phyloP scores from a whole-genome alignment of 2,113 vertebrate genomes.

The Thalassoma bifasciatum region DNA sequence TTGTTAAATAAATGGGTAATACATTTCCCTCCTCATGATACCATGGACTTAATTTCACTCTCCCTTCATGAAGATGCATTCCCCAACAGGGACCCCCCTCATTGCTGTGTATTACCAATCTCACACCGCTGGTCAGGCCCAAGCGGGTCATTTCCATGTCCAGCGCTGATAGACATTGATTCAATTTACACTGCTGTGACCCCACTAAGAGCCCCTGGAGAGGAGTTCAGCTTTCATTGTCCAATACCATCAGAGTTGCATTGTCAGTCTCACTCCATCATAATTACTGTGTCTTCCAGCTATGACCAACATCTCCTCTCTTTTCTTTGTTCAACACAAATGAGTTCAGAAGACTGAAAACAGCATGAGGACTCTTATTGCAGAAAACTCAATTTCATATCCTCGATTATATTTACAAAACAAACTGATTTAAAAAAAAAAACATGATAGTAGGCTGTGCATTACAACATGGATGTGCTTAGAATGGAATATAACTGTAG shows the following conservation, averaged over 20 bases:
- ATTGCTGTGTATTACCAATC: slow-evolving; percentile 15
- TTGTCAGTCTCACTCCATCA: slow-evolving; percentile 51
- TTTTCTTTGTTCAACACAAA: slow-evolving; percentile 57
- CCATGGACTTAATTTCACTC: slow-evolving; percentile 6
- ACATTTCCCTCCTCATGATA: background rate
- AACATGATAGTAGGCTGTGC: slow-evolving; percentile 1
- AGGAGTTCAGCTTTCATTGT: slow-evolving; percentile 40
- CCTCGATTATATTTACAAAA: slow-evolving; percentile 28
- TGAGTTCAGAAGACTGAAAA: slow-evolving; percentile 25
- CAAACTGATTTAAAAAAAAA: slow-evolving; percentile 1
- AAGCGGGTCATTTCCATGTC: slow-evolving; percentile 61
- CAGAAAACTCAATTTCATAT: slow-evolving; percentile 12
- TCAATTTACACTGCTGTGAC: slow-evolving; percentile 59
- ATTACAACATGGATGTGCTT: background rate
- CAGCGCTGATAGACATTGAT: slow-evolving; percentile 61
- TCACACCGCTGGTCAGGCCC: slow-evolving; percentile 31
- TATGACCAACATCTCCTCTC: slow-evolving; percentile 42
- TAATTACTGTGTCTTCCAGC: slow-evolving; percentile 37
- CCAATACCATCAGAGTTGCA: slow-evolving; percentile 42
- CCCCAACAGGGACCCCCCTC: slow-evolving; percentile 25
- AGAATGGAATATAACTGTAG: background rate
- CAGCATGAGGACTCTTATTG: slow-evolving; percentile 20
- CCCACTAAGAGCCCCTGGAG: slow-evolving; percentile 47
- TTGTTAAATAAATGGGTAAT: too few species aligned
- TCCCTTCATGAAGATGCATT: slow-evolving; percentile 18